Base-by-base conservation (phyloP, 1,140 invertebrate species). In the Battus philenor region DNA sequence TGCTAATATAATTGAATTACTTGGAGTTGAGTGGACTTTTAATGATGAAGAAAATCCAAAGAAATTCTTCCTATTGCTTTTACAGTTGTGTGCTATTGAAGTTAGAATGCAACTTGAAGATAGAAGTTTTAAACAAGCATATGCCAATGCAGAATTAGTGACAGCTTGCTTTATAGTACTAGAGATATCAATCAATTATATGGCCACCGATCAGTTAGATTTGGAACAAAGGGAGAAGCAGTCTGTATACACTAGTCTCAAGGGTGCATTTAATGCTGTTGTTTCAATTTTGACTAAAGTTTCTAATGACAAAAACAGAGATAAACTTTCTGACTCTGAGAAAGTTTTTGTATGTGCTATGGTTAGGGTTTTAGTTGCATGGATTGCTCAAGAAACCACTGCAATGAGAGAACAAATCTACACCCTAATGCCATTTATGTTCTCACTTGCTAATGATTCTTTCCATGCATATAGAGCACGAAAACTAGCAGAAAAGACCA, bases 51-150 rank as follows among this genome's bases (percentile, higher is more conserved):
- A 93, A 31, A 93, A 91, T 56, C 90, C 91, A 44, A 94, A 93
- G 79, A 90, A 93, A 63, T 93, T 97, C 59, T 93, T 97, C 57
- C 83, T 97, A 1, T 78, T 97, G 26, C 77, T 97, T 1, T 90
- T 97, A 41, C 95, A 97, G 75, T 77, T 98, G 10, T 91, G 93
- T 52, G 94, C 94, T 34, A 95, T 98, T 69, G 96, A 98, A 88
- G 91, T 97, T 1, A 89, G 95, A 60, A 97, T 98, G 94, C 93
- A 95, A 61, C 79, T 97, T 27, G 96, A 98, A 70, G 94, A 95
- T 50, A 92, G 93, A 57, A 91, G 90, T 63, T 87, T 96, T 48
- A 93, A 95, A 71, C 88, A 93, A 71, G 91, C 95, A 4, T 89
- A 92, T 63, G 80, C 88, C 16, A 91, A 94, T 82, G 90, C 89